These are phyloP conservation scores for Drosophila pallidifrons DNA, from an alignment of 1,140 invertebrate species.

Conservation along the genomic window DNA sequence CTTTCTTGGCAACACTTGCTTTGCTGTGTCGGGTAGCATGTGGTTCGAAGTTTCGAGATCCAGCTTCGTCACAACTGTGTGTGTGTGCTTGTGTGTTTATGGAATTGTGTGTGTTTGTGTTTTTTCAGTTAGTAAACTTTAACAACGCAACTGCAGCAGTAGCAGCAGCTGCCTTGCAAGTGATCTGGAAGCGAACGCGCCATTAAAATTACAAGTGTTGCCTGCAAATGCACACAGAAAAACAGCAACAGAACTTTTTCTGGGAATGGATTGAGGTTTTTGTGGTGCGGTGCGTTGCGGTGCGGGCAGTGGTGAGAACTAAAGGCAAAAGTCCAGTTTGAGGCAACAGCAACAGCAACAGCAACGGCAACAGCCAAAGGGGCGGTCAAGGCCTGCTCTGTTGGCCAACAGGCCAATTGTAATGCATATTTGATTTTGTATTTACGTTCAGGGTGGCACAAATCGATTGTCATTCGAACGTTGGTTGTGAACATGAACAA, in stretches of 20 bases:
- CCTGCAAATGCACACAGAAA: slow-evolving; percentile 49
- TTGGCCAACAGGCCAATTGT: slow-evolving; percentile 72
- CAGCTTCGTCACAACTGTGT: slow-evolving; percentile 20
- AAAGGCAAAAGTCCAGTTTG: background rate
- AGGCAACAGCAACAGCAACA: too few relatives aligned
- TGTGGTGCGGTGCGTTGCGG: slow-evolving; percentile 1
- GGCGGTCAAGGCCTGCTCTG: slow-evolving; percentile 62
- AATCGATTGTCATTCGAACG: slow-evolving; percentile 79
- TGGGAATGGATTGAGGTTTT: slow-evolving; percentile 17
- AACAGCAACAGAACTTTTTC: slow-evolving; percentile 30
- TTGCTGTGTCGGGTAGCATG: background rate
- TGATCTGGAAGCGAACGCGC: slow-evolving; percentile 56
- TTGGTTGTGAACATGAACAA: slow-evolving; percentile 67
- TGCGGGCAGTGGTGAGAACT: background rate
- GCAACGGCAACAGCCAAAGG: too few relatives aligned
- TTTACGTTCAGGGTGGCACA: slow-evolving; percentile 59
- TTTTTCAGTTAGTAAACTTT: slow-evolving; percentile 60
- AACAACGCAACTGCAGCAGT: slow-evolving; percentile 63
- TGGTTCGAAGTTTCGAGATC: slow-evolving; percentile 31
- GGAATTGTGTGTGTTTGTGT: slow-evolving; percentile 15
- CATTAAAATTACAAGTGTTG: slow-evolving; percentile 80
- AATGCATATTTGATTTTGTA: slow-evolving; percentile 83
- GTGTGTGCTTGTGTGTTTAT: background rate
- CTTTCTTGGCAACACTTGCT: slow-evolving; percentile 7
- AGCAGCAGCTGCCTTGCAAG: slow-evolving; percentile 41